phyloP scores from a whole-genome alignment of 2,797 vertebrate genomes.

The Hoplostethus atlanticus region DNA sequence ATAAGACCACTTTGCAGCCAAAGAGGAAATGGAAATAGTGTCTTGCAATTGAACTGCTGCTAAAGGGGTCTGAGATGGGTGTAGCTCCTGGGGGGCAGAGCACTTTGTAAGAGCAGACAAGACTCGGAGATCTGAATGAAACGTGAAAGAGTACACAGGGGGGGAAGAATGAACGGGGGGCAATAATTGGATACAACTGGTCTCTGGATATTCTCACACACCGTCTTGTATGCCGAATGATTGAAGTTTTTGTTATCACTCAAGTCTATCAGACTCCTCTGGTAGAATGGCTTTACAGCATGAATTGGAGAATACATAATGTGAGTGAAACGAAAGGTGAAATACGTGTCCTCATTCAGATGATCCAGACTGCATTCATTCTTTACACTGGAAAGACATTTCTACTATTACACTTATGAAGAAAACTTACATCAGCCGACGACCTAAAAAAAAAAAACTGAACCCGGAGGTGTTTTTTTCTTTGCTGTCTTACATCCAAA shows the following conservation, averaged over 20 bases:
- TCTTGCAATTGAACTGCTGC: constrained; percentile 25
- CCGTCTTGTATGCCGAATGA: too few relatives aligned
- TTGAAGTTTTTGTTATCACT: not conserved
- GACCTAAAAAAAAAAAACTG: constrained; percentile 19
- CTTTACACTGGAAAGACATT: constrained; percentile 14
- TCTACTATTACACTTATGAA: not conserved
- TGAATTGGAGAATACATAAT: not conserved
- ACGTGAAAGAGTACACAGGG: constrained; percentile 6
- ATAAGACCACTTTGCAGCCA: constrained; percentile 27
- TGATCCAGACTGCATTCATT: not conserved
- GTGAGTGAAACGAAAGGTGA: constrained; percentile 1
- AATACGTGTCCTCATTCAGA: constrained; percentile 12
- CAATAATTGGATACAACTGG: constrained; percentile 4
- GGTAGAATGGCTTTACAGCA: not conserved
- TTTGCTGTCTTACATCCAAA: constrained; percentile 8
- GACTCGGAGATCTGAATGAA: constrained; percentile 28
- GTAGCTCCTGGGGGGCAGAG: constrained; percentile 22
- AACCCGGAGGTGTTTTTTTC: constrained; percentile 9
- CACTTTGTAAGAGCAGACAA: constrained; percentile 21
- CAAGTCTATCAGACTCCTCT: not conserved
- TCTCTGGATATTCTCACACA: too few relatives aligned
- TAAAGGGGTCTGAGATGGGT: not conserved
- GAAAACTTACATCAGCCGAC: constrained; percentile 21
- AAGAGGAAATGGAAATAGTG: constrained; percentile 30
- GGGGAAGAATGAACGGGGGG: constrained; percentile 22